Evolutionary conservation across 1,140 invertebrate species (phyloP), one percentile per base, ranked within the genome.

Genomic region (Myzus persicae): DNA sequence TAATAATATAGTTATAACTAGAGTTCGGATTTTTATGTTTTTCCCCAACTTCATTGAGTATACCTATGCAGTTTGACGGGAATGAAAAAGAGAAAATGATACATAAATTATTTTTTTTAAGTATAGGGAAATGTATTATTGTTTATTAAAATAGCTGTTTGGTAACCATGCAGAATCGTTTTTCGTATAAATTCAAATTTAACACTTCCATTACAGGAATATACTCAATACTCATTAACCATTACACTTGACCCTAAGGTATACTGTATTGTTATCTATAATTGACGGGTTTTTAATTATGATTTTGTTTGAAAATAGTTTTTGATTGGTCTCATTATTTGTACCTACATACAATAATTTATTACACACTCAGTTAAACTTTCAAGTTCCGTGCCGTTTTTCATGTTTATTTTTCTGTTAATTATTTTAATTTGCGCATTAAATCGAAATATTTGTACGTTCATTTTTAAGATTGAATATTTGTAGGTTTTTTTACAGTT

Each of bases 1-100:
- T n/a, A 93, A 93, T 81, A 93, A 54, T 54, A 42, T 42, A 48
- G 36, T 85, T 67, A 14, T 88, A n/a, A 76, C 59, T 46, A 44
- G 84, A 44, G 2, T 44, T 87, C 22, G 42, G 26, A 24, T 44
- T 87, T 31, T 87, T 46, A n/a, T 76, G 59, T 76, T 76, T n/a
- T n/a, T 76, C 4, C 14, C n/a, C 59, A 76, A 31, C 11, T 31
- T 76, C n/a, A n/a, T 76, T n/a, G 31, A 76, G 31, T 67, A n/a
- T 51, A 48, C 46, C 46, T 48, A 51, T 51, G 48, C 4, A 51
- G 4, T 76, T 76, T 76, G 59, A 18, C 1, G 14, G 31, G 1
- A n/a, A 14, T 76, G 2, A 76, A 18, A n/a, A 67, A n/a, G 1
- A n/a, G 1, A n/a, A 67, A 67, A 67, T 67, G 31, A n/a, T 67